Evolutionary conservation across 1,140 invertebrate species (phyloP), one percentile per base, ranked within the genome.

Genomic region (Euura saliciscinereae): DNA sequence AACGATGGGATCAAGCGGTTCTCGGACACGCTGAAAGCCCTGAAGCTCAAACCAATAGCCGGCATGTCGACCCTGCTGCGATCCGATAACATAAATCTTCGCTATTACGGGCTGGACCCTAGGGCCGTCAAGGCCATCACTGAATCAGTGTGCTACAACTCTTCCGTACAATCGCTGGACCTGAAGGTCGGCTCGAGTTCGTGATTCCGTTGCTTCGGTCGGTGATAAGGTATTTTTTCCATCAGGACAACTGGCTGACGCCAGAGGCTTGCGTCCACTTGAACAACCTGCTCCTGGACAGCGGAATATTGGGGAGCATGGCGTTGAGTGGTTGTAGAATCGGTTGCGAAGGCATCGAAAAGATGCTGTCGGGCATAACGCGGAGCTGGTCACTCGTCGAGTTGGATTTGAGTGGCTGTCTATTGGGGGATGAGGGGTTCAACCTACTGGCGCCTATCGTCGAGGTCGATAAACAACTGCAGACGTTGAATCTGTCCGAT

Each of bases 311-410:
- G 65, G 76, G 65, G 45, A 79, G 78, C n/a, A 51, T 90, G 0
- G 77, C 86, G 59, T 75, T 90, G 46, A 80, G 78, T 4, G 79
- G 80, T 45, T 89, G 89, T 80, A 85, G 85, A 72, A 87, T 90
- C 69, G 83, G 84, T 44, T 43, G 76, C 0, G 71, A 74, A 6
- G 87, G 88, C 10, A 75, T 82, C 1, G 77, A 79, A 69, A 80
- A 77, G 70, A 66, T 89, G 0, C 69, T 81, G 42, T 74, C 82
- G 7, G 81, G 83, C 1, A 76, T 89, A n/a, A 71, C 75, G 4
- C 7, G 51, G 7, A 83, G 72, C 46, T 73, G 72, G 1, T 73
- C 68, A 0, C 75, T 90, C 11, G 74, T 74, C n/a, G 71, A 81
- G 45, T 73, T 90, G 4, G 84, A 89, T 78, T 78, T 90, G 43